These are phyloP conservation scores for Actinopyga echinites DNA, from an alignment of 53 echinoderm and acorn worm species.

Conservation along the genomic window DNA sequence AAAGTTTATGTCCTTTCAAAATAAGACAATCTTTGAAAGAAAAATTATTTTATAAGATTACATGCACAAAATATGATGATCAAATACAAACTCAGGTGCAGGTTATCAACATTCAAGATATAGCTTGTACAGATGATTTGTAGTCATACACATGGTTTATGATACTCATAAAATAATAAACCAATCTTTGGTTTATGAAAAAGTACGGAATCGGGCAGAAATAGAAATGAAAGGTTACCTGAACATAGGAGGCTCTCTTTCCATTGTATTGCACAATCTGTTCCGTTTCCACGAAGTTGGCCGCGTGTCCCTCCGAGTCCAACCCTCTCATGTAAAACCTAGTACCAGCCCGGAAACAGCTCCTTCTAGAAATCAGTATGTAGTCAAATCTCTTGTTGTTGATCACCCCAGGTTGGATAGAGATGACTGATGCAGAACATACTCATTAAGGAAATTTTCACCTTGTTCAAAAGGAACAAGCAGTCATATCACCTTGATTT, in stretches of 20 bases:
- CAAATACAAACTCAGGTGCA: too few relatives aligned
- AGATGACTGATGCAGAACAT: constrained; percentile 55
- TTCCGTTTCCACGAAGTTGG: constrained; percentile 97
- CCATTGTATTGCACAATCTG: constrained; percentile 98
- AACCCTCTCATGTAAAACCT: constrained; percentile 93
- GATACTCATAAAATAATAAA: too few relatives aligned
- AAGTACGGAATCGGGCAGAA: too few relatives aligned
- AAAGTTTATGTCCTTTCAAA: too few relatives aligned
- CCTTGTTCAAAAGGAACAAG: too few relatives aligned
- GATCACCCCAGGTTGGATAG: constrained; percentile 71
- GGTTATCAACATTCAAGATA: too few relatives aligned
- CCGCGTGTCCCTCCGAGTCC: constrained; percentile 89
- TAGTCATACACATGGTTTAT: too few relatives aligned
- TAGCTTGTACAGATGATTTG: too few relatives aligned
- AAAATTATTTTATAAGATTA: not conserved
- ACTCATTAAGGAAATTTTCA: too few relatives aligned
- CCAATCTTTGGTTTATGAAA: not conserved
- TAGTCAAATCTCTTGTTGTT: constrained; percentile 91
- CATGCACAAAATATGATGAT: too few relatives aligned
- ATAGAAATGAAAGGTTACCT: constrained; percentile 72
- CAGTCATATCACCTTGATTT: too few relatives aligned
- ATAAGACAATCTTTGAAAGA: too few relatives aligned
- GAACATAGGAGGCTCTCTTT: constrained; percentile 83
- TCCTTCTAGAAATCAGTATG: constrained; percentile 89
- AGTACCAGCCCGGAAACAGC: constrained; percentile 94